phyloP scores from a whole-genome alignment of 2,797 vertebrate species.

The Hipposideros larvatus region DNA sequence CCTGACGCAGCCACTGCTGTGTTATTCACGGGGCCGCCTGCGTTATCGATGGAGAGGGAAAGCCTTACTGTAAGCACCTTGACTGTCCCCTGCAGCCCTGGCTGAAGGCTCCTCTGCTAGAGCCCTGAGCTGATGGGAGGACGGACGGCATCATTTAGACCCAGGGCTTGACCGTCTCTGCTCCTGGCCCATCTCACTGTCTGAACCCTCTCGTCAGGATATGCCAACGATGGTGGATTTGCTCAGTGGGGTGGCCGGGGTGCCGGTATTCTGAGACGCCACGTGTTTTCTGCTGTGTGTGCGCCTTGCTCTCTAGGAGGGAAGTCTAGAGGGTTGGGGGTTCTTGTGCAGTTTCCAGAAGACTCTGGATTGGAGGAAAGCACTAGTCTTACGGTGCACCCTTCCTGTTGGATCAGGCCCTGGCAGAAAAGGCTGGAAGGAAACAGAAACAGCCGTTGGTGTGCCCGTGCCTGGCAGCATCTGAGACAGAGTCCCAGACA shows the following conservation, averaged over 20 bases:
- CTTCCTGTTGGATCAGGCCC: not conserved
- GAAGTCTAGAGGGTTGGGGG: not conserved
- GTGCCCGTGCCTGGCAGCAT: not conserved
- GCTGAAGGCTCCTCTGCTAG: not conserved
- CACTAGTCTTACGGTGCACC: not conserved
- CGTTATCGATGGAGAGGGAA: constrained; percentile 83
- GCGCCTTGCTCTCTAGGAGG: not conserved
- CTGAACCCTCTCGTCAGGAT: not conserved
- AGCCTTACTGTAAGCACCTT: constrained; percentile 77
- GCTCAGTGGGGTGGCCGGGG: not conserved
- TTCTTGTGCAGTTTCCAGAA: not conserved
- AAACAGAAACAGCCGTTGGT: not conserved
- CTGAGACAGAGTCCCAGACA: not conserved
- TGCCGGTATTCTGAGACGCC: not conserved
- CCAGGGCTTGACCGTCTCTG: not conserved
- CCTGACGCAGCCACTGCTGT: constrained; percentile 77
- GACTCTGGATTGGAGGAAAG: not conserved
- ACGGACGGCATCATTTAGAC: not conserved
- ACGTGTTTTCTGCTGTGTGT: not conserved
- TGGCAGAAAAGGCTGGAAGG: not conserved
- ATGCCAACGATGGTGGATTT: not conserved
- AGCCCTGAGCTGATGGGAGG: not conserved
- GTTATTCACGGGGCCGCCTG: constrained; percentile 84
- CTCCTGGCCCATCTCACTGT: not conserved
- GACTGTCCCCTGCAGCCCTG: constrained; percentile 45